Percentiles rank a stretch among this genome's conserved stretches.
Conservation (phyloP, 2,888 invertebrate species). For the Microdon myrmicae region DNA sequence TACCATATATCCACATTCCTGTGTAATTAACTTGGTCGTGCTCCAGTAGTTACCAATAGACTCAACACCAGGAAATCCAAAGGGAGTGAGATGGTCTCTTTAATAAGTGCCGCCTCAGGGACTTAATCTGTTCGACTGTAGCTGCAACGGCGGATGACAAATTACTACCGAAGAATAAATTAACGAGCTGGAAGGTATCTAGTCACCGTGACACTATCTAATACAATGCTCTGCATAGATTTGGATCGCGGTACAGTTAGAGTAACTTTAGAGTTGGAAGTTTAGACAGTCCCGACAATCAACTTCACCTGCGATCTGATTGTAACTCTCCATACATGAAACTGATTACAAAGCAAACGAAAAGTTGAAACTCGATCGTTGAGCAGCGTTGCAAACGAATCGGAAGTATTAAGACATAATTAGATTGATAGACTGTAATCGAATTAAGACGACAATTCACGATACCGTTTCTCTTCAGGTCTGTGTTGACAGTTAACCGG, state of each 20-base stretch:
- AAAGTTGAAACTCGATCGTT: no score
- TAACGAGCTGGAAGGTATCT: not conserved
- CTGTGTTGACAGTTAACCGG: no score
- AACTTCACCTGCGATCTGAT: no score
- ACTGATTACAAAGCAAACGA: no score
- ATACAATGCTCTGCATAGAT: conserved; percentile 13
- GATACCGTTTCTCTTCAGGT: no score
- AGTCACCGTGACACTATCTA: not conserved
- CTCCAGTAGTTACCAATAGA: conserved; percentile 26
- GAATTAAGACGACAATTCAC: no score
- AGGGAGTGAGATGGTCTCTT: conserved; percentile 11
- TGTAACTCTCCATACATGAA: no score
- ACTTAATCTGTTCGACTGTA: conserved; percentile 22
- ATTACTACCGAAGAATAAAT: conserved; percentile 1
- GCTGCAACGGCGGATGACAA: conserved; percentile 5
- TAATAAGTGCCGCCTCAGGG: conserved; percentile 20
- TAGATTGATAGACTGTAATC: no score
- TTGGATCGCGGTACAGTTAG: conserved; percentile 21
- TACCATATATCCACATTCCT: not conserved
- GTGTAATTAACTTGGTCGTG: conserved; percentile 22
- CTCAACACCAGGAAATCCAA: conserved; percentile 25
- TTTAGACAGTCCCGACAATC: no score
- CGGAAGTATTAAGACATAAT: no score
- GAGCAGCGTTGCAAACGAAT: no score
- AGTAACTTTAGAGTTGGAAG: no score